Base-by-base conservation (phyloP, 2,888 invertebrate species). In the Chrysina gloriosa region DNA sequence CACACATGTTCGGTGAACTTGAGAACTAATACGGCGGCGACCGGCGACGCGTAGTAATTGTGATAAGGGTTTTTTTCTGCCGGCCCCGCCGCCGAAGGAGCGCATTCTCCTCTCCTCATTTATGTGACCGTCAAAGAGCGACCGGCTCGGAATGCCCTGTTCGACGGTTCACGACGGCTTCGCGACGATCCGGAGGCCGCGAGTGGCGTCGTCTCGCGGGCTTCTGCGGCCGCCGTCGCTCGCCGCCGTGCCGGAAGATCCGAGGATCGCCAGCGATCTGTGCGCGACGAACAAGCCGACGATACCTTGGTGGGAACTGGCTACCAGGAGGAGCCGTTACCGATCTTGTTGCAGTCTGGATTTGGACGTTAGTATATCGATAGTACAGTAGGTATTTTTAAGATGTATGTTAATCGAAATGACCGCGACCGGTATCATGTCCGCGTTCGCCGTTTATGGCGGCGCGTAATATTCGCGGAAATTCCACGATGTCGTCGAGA, bases 231-330 rank as follows among this genome's bases (percentile, higher is more conserved):
- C 83, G 27, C 82, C 83, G 27, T 80, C 78, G 75, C 81, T 79
- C 74, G 83, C 78, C 16, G 81, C 76, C 77, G 85, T 75, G 68
- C 84, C 75, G 78, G 88, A 83, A 67, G 89, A 91, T 79, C 87
- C 89, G n/a, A 88, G 90, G 81, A 86, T 90, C 69, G 90, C 89
- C 31, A 89, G 88, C 74, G 89, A 89, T 81, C 89, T 90, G 1
- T 89, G 89, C 36, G 81, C 90, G 54, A 83, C 90, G 31, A 85
- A 67, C 14, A 90, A 90, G 76, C 91, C 92, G 27, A 87, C 89
- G 67, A 88, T 94, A 70, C 95, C 95, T 0, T 95, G 95, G 95
- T 95, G 93, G 90, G 95, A 95, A 83, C 83, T 94, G 75, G 95
- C 95, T 39, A 89, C 90, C 75, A 90, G 92, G 73, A 84, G 86